Evolutionary conservation across 2,113 vertebrate genomes (phyloP).

Genomic region (Natator depressus): DNA sequence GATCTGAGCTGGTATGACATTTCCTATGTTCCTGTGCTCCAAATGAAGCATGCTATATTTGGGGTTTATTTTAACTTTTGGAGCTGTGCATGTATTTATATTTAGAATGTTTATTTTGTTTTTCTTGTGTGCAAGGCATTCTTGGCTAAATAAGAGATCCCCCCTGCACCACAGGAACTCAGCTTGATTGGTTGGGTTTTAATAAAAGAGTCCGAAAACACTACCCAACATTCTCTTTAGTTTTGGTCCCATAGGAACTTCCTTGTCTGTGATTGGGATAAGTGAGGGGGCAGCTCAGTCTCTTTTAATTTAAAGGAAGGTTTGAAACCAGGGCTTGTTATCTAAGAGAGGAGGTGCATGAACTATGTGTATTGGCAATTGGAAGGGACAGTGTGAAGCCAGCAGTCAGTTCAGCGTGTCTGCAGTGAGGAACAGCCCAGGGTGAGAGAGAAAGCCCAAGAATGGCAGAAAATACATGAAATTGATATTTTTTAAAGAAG

Average conservation of each 20-base stretch:
- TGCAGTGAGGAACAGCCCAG: neutral
- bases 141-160: neutral
- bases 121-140: neutral
- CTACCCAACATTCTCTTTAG: neutral
- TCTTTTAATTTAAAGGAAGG: neutral
- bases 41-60: neutral
- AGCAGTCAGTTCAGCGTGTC: neutral
- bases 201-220: neutral
- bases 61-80: neutral
- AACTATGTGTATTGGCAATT: neutral
- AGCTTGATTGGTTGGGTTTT: neutral
- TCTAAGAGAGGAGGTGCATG: conserved; percentile 5
- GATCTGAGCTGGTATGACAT: neutral
- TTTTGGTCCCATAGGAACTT: neutral
- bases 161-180: neutral
- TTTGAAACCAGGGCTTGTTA: neutral
- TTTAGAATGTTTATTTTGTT: neutral
- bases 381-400: conserved; percentile 1
- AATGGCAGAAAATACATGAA: conserved; percentile 4
- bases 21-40: neutral
- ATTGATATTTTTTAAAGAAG: conserved; percentile 54
- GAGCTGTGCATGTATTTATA: neutral
- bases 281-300: neutral
- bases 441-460: conserved; percentile 18
- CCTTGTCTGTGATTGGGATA: neutral